Evolutionary conservation across 2,113 vertebrate genomes (phyloP).

Genomic region (Pogona vitticeps): DNA sequence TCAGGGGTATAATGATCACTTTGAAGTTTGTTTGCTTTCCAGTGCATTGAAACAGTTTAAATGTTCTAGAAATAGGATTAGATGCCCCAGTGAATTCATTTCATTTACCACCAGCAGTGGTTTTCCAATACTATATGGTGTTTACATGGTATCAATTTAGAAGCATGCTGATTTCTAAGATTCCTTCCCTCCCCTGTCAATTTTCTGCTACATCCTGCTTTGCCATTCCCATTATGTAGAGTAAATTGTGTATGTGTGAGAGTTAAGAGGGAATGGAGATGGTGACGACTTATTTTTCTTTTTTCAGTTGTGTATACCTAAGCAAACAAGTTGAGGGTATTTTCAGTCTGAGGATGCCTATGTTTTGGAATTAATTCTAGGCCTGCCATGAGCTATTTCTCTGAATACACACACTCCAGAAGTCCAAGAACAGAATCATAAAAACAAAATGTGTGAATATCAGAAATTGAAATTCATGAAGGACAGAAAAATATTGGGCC

Average conservation of each 20-base stretch:
- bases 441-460: not conserved
- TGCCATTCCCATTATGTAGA: constrained; percentile 55
- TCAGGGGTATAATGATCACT: constrained; percentile 85
- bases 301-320: constrained; percentile 20
- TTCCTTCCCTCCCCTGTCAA: constrained; percentile 64
- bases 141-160: constrained; percentile 82
- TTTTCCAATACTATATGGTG: constrained; percentile 75
- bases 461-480: too few relatives aligned
- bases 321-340: constrained; percentile 7
- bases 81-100: constrained; percentile 84
- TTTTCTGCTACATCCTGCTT: constrained; percentile 71
- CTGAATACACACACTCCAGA: not conserved
- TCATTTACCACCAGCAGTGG: constrained; percentile 85
- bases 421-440: not conserved
- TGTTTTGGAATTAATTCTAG: not conserved
- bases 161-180: constrained; percentile 79
- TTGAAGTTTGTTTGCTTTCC: constrained; percentile 86
- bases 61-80: constrained; percentile 85
- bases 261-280: constrained; percentile 39
- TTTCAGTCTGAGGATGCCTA: constrained; percentile 17
- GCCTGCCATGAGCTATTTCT: not conserved
- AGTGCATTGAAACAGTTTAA: constrained; percentile 82
- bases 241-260: constrained; percentile 32
- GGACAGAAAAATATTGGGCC: not conserved
- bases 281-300: constrained; percentile 11